phyloP scores from a whole-genome alignment of 2,113 vertebrate genomes.

The Perccottus glenii region DNA sequence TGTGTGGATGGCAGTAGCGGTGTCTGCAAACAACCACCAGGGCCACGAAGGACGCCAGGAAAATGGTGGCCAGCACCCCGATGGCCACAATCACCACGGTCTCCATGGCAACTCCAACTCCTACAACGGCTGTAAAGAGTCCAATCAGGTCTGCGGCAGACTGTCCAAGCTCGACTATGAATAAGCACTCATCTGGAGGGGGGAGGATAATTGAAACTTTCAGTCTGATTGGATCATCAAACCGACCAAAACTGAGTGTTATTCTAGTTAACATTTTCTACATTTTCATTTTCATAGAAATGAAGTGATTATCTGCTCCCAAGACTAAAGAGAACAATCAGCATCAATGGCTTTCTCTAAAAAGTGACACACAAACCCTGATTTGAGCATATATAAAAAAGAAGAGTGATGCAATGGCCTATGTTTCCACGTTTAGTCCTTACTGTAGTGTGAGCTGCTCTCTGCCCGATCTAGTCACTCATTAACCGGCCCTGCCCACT shows the following conservation, averaged over 20 bases:
- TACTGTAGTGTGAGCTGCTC: constrained; percentile 29
- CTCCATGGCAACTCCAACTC: constrained; percentile 84
- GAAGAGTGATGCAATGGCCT: background rate
- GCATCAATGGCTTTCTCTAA: too few relatives aligned
- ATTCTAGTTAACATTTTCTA: background rate
- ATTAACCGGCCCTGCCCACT: constrained; percentile 58
- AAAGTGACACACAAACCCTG: constrained; percentile 15
- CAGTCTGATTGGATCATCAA: too few relatives aligned
- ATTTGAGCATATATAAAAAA: constrained; percentile 34
- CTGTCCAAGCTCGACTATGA: constrained; percentile 44
- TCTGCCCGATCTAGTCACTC: constrained; percentile 50
- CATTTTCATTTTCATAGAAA: background rate
- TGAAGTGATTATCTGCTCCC: too few relatives aligned
- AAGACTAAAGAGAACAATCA: too few relatives aligned
- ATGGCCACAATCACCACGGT: constrained; percentile 97
- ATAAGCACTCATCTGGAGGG: constrained; percentile 67
- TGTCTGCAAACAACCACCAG: constrained; percentile 94
- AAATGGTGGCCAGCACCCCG: constrained; percentile 93
- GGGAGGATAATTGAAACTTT: constrained; percentile 16
- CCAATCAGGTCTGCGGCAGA: constrained; percentile 38
- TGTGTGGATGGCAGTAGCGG: constrained; percentile 89
- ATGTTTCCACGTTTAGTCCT: constrained; percentile 15
- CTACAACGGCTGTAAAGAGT: constrained; percentile 23
- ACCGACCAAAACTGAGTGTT: background rate
- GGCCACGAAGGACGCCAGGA: constrained; percentile 92